Conservation (phyloP, 2,797 vertebrate species). For the Chloroceryle inda region DNA sequence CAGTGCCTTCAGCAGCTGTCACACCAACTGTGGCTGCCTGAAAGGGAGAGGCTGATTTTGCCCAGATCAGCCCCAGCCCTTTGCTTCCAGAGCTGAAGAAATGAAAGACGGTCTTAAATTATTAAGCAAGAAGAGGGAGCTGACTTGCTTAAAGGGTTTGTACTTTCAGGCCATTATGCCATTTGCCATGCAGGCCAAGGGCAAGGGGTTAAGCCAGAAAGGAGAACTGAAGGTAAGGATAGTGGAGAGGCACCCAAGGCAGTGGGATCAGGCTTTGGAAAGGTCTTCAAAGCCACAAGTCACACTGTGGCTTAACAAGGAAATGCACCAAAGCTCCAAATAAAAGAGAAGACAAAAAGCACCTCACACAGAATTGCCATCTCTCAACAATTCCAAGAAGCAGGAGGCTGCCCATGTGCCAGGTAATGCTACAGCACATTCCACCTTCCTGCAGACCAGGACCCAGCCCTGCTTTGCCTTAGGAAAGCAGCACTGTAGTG, state of each 20-base stretch:
- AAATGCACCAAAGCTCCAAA: not conserved
- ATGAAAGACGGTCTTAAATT: not conserved
- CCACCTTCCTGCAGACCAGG: not conserved
- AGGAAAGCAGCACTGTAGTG: not conserved
- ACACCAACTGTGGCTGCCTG: fast-evolving
- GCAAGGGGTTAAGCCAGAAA: not conserved
- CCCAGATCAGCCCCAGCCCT: not conserved
- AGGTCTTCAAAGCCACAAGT: not conserved
- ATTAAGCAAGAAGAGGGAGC: not conserved
- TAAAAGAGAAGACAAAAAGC: not conserved
- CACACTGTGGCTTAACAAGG: not conserved
- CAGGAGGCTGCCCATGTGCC: fast-evolving
- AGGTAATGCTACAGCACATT: fast-evolving
- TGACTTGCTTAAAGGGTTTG: not conserved
- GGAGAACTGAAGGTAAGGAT: not conserved
- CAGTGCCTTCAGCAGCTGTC: not conserved
- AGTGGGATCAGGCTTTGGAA: not conserved
- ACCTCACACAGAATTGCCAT: not conserved
- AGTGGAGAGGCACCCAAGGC: not conserved
- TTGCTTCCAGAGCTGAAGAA: not conserved
- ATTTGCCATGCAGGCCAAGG: not conserved
- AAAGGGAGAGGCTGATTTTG: not conserved
- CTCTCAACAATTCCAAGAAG: not conserved
- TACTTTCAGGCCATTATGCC: not conserved
- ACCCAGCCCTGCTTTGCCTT: not conserved